Base-by-base conservation (phyloP, 2,888 invertebrate species). In the Ommatoiulus sabulosus region DNA sequence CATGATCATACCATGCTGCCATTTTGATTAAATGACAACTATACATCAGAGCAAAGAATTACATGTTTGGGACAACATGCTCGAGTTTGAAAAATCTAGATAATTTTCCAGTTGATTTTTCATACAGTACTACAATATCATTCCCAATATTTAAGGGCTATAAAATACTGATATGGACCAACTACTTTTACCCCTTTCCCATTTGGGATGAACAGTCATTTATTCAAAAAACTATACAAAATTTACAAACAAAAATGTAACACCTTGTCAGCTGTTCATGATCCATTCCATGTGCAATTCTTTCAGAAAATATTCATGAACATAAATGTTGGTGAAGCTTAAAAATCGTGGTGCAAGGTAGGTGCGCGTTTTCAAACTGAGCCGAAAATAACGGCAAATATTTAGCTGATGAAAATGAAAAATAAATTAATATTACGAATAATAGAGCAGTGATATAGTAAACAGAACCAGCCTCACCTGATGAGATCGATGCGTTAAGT, bases 41-140 rank as follows among this genome's bases (percentile, higher is more conserved):
- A n/a, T n/a, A n/a, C n/a, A n/a, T n/a, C n/a, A n/a, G n/a, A n/a
- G n/a, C n/a, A n/a, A n/a, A n/a, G 10, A 15, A 15, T 52, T 7
- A 52, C 10, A 7, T 10, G 98, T 96, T 95, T 99, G 35, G 35
- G 35, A 35, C 35, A 35, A 35, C 0, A 35, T 35, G 35, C 35
- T 35, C 35, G 2, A 35, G 35, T 35, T 35, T 35, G 35, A 35
- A 35, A 35, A 35, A 35, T 35, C 35, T 35, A 35, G 35, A 35
- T 35, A 35, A 35, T 35, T 35, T 35, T 35, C 35, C 35, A 35
- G 35, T 35, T 35, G 35, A 35, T 35, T 35, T 35, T 35, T 35
- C 35, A 35, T 35, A 35, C 35, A 35, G 35, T 35, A 35, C 35
- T 2, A 35, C 35, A 35, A 35, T 35, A 35, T 35, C 35, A 35